A percentile compares a stretch with the other conserved stretches of the same genome.
These are phyloP conservation scores for Paratrypauchen microcephalus DNA, from an alignment of 2,797 vertebrate species.

Conservation along the genomic window DNA sequence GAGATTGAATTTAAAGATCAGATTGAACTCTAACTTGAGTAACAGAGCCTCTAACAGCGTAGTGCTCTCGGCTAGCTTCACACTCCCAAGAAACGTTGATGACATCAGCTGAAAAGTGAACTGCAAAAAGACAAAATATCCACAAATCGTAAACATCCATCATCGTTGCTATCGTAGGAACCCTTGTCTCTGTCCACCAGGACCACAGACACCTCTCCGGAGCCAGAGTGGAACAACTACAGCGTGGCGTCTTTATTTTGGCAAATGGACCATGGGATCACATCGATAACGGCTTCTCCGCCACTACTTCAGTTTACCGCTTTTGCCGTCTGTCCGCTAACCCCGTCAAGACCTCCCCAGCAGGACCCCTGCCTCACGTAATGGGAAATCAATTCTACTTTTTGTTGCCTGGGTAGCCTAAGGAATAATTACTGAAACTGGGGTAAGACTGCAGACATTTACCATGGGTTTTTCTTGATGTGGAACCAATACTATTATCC, in stretches of 20 bases:
- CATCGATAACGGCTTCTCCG: conserved; percentile 36
- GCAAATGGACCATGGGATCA: conserved; percentile 42
- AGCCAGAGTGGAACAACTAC: conserved; percentile 28
- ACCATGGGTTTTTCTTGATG: conserved; percentile 66
- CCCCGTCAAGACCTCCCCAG: conserved; percentile 62
- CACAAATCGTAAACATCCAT: not conserved
- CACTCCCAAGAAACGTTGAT: no score
- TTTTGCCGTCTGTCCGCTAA: conserved; percentile 42
- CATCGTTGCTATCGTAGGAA: not conserved
- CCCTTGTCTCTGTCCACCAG: no score
- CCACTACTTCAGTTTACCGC: conserved; percentile 29
- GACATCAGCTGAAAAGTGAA: no score
- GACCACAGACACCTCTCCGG: conserved; percentile 6
- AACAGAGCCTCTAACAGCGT: no score
- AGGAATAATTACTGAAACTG: conserved; percentile 71
- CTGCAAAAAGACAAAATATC: not conserved
- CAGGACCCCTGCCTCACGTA: conserved; percentile 66
- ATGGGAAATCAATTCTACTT: conserved; percentile 79
- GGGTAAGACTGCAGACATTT: conserved; percentile 50
- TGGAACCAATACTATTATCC: conserved; percentile 81
- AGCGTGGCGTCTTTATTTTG: conserved; percentile 45
- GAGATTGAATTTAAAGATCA: no score
- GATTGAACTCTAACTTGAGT: no score
- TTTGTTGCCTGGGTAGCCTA: conserved; percentile 70
- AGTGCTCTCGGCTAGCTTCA: no score